Evolutionary conservation across 2,797 vertebrate genomes (phyloP).

Genomic region (Fistularia commersonii): DNA sequence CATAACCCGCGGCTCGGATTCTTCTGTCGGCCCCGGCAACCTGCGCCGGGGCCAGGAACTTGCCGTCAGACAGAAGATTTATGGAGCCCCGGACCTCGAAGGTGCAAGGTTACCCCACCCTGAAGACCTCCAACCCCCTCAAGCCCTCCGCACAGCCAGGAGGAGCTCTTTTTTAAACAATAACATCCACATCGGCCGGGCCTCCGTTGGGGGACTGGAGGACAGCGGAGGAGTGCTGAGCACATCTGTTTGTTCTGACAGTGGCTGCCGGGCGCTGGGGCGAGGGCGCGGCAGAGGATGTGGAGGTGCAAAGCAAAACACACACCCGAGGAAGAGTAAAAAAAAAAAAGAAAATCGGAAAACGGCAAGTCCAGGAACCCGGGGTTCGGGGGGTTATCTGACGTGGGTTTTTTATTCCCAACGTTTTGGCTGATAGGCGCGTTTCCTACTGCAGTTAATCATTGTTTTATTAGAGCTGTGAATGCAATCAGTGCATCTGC

Average conservation of each 20-base stretch:
- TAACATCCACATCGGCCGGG: slow-evolving; percentile 80
- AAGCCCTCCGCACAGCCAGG: slow-evolving; percentile 71
- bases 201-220: slow-evolving; percentile 50
- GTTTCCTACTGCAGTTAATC: too few relatives aligned
- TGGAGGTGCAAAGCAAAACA: slow-evolving; percentile 9
- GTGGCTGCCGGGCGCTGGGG: slow-evolving; percentile 66
- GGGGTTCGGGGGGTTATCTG: too few relatives aligned
- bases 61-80: slow-evolving; percentile 89
- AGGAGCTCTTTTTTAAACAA: slow-evolving; percentile 87
- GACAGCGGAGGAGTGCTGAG: slow-evolving; percentile 19
- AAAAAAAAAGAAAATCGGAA: not conserved
- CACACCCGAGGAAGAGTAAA: slow-evolving; percentile 12
- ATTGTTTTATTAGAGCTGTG: too few relatives aligned
- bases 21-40: slow-evolving; percentile 84
- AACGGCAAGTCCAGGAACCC: too few relatives aligned
- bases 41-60: slow-evolving; percentile 81
- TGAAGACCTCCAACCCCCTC: not conserved
- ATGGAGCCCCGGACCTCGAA: slow-evolving; percentile 76
- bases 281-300: not conserved
- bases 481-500: too few relatives aligned
- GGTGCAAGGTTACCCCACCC: slow-evolving; percentile 74
- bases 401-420: too few relatives aligned
- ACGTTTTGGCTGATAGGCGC: too few relatives aligned
- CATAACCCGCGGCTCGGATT: slow-evolving; percentile 60
- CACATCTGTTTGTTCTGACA: slow-evolving; percentile 84